Conservation (phyloP, 2,113 vertebrate species). For the Platichthys flesus region DNA sequence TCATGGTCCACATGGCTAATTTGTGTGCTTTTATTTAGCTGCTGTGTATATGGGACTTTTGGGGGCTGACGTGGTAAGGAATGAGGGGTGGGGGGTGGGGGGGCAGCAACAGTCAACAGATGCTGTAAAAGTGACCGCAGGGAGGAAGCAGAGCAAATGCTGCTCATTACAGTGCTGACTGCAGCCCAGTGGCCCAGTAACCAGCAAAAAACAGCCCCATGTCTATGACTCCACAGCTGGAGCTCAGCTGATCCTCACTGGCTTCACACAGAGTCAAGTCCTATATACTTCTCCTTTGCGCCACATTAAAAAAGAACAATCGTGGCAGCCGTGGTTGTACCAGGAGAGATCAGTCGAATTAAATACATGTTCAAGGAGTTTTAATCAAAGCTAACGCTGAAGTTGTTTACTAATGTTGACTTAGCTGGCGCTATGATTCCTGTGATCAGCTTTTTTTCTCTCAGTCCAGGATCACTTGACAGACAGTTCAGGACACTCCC, state of each 20-base stretch:
- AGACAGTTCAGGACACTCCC: constrained; percentile 31
- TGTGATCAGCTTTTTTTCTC: constrained; percentile 1
- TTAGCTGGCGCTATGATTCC: constrained; percentile 7
- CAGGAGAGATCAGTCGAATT: constrained; percentile 17
- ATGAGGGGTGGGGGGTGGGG: constrained; percentile 18
- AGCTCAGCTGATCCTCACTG: constrained; percentile 68
- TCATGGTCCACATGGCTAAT: constrained; percentile 68
- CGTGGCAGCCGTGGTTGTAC: constrained; percentile 39
- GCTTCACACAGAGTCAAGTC: constrained; percentile 51
- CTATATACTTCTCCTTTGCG: constrained; percentile 37
- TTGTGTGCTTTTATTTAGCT: constrained; percentile 79
- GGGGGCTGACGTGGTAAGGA: constrained; percentile 16
- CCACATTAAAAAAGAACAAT: constrained; percentile 24
- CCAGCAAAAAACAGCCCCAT: constrained; percentile 63
- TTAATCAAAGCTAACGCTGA: constrained; percentile 15
- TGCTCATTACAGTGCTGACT: constrained; percentile 66
- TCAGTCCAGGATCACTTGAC: constrained; percentile 20
- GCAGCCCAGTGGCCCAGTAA: constrained; percentile 65
- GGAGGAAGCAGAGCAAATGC: constrained; percentile 77
- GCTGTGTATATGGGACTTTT: constrained; percentile 69
- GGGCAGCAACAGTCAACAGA: constrained; percentile 68
- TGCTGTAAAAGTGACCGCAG: constrained; percentile 72
- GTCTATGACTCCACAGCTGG: constrained; percentile 59
- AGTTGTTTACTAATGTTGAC: constrained; percentile 13
- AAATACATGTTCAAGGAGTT: neutral